A percentile compares a stretch with the other conserved stretches of the same genome.
Conservation (phyloP, 1,140 invertebrate genomes). For the Zaprionus camerounensis region DNA sequence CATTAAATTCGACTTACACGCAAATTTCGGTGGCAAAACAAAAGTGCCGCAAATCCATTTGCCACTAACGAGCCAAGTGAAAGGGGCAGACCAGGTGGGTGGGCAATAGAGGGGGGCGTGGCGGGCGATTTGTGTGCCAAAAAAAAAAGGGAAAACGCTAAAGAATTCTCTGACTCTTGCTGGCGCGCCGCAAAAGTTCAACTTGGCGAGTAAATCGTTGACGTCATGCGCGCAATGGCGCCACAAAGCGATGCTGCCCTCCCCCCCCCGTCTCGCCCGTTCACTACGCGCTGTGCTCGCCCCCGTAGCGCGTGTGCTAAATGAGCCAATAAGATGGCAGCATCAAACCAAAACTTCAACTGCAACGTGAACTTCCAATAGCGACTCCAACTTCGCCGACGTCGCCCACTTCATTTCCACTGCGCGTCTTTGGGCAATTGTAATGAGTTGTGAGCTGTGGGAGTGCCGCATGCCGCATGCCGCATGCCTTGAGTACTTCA, state of each 20-base stretch:
- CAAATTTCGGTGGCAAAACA: slow-evolving; percentile 37
- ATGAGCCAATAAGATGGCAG: slow-evolving; percentile 54
- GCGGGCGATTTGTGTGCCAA: slow-evolving; percentile 33
- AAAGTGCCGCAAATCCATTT: slow-evolving; percentile 34
- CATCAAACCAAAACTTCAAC: slow-evolving; percentile 10
- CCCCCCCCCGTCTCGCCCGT: not conserved
- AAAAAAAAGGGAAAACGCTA: slow-evolving; percentile 18
- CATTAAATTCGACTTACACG: slow-evolving; percentile 44
- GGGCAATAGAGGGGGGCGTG: not conserved
- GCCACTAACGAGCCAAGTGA: slow-evolving; percentile 2
- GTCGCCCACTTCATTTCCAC: slow-evolving; percentile 1
- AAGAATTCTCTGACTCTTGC: slow-evolving; percentile 19
- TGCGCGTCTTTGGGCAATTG: slow-evolving; percentile 30
- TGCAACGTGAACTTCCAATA: slow-evolving; percentile 9
- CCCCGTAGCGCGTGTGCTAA: slow-evolving; percentile 38
- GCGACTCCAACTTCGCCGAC: not conserved
- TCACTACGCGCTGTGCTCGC: no score
- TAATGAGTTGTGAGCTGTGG: slow-evolving; percentile 42
- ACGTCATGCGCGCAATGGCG: slow-evolving; percentile 35
- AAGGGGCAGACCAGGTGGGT: slow-evolving; percentile 5
- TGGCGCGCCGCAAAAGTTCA: slow-evolving; percentile 44
- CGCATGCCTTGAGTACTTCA: slow-evolving; percentile 6
- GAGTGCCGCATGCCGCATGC: slow-evolving; percentile 10
- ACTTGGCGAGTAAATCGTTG: slow-evolving; percentile 54
- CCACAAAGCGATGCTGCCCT: slow-evolving; percentile 14